Percentiles rank a stretch among this genome's conserved stretches.
Conservation (phyloP, 2,113 vertebrate genomes). For the Maccullochella peelii region DNA sequence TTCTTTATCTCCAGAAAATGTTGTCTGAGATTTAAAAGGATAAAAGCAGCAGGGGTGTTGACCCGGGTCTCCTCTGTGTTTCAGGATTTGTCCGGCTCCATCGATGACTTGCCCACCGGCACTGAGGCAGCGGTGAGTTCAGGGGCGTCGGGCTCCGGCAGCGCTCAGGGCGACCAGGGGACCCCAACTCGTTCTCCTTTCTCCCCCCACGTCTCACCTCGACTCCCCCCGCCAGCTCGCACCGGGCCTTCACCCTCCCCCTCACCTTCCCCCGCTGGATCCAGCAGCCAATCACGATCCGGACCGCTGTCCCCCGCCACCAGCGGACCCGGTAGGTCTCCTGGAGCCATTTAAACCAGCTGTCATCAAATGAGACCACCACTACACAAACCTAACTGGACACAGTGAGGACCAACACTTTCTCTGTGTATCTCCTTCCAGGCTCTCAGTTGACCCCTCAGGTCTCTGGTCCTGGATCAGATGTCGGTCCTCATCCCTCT, state of each 20-base stretch:
- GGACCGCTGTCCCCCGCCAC: constrained; percentile 92
- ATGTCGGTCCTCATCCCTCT: constrained; percentile 90
- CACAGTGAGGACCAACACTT: neutral
- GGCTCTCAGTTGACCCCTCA: constrained; percentile 92
- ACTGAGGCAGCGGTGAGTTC: constrained; percentile 92
- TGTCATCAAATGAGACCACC: too few species aligned
- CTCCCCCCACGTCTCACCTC: constrained; percentile 93
- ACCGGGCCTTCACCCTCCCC: constrained; percentile 90
- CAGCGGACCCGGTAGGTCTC: constrained; percentile 90
- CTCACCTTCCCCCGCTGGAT: constrained; percentile 89
- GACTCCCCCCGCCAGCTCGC: constrained; percentile 88
- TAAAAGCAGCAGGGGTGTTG: neutral
- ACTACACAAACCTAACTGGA: too few species aligned
- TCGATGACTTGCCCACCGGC: constrained; percentile 94
- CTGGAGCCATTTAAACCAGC: too few species aligned
- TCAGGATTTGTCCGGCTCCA: constrained; percentile 95
- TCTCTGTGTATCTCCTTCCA: constrained; percentile 64
- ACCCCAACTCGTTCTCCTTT: constrained; percentile 94
- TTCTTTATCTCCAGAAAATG: neutral
- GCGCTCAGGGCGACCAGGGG: constrained; percentile 92
- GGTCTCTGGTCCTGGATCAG: constrained; percentile 89
- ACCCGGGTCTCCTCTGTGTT: neutral
- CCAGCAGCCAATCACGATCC: constrained; percentile 91
- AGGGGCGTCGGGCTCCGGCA: constrained; percentile 90
- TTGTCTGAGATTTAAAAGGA: neutral